Evolutionary conservation across 2,113 vertebrate species (phyloP), one percentile per base, ranked within the genome.

Genomic region (Helogale parvula): DNA sequence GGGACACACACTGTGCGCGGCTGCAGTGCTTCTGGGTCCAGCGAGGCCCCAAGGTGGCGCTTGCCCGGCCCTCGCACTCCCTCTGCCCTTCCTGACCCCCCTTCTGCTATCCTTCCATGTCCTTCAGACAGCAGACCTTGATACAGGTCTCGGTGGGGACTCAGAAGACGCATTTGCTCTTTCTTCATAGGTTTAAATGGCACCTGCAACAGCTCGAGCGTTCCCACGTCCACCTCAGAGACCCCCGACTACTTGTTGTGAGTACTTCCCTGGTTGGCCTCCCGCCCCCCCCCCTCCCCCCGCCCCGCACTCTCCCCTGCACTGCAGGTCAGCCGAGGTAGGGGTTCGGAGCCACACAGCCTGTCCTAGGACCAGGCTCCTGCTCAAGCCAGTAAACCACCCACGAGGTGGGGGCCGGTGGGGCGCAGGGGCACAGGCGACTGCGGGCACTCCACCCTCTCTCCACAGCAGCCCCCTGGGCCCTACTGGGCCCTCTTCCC

Each of bases 161-260:
- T 98, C 1, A 16, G 96, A 0, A 90, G 96, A 12, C 25, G 6
- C 66, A 0, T 76, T 93, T 94, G 0, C 84, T 91, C 96, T 91
- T n/a, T 87, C 95, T 91, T 33, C 33, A 29, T 97, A 99, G 99
- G 98, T 97, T 96, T 99, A 88, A 99, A 99, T 33, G 99, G 99
- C 96, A 98, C 99, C 96, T 99, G 99, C 98, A 99, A 99, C 98
- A 99, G 98, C 94, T 98, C 99, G 98, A 99, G 98, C 96, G 98
- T 99, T 98, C 98, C 99, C 98, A 99, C 99, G 0, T 99, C 99
- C 23, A 99, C 99, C 72, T 99, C 99, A 29, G 99, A 99, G 97
- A 99, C 98, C 68, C 99, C 99, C 16, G 99, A 99, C 98, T 99
- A 99, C 99, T 99, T 99, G 99, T 98, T 99, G 99, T 99, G 98